These are phyloP conservation scores for Lipophrys pholis DNA, from an alignment of 2,113 vertebrate genomes.

Conservation along the genomic window DNA sequence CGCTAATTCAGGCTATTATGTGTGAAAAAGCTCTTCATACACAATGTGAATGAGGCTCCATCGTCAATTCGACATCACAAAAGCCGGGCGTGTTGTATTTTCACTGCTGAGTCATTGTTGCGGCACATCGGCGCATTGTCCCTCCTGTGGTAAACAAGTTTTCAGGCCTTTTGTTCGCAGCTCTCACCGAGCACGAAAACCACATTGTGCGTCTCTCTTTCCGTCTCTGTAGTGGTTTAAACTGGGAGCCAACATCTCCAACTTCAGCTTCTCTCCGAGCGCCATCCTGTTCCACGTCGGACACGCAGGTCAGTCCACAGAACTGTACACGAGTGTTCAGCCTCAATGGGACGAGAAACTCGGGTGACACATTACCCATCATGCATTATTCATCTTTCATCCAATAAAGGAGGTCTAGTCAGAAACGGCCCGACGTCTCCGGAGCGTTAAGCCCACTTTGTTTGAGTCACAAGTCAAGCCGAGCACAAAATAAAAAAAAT, in stretches of 20 bases:
- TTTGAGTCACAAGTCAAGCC: no score
- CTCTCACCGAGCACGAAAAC: slow-evolving; percentile 40
- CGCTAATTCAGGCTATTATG: no score
- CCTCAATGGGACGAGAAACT: no score
- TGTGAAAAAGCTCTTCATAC: slow-evolving; percentile 50
- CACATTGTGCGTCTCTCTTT: slow-evolving; percentile 47
- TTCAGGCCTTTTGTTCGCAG: slow-evolving; percentile 56
- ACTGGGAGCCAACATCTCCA: slow-evolving; percentile 97
- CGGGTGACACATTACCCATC: no score
- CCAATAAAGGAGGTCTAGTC: no score
- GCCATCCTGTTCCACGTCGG: slow-evolving; percentile 95
- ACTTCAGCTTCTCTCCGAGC: slow-evolving; percentile 96
- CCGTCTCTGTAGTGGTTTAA: slow-evolving; percentile 91
- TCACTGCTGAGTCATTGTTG: slow-evolving; percentile 55
- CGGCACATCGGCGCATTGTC: slow-evolving; percentile 34
- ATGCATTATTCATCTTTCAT: no score
- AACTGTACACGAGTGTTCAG: no score
- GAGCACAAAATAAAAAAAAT: no score
- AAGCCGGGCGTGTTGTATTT: slow-evolving; percentile 54
- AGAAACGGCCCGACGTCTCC: no score
- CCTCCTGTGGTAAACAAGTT: slow-evolving; percentile 47
- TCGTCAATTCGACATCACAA: slow-evolving; percentile 60
- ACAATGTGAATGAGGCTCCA: slow-evolving; percentile 33
- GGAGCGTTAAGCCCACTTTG: no score
- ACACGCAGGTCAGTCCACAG: slow-evolving; percentile 90